Evolutionary conservation across 2,797 vertebrate genomes (phyloP).

Genomic region (Pelochelys cantorii): DNA sequence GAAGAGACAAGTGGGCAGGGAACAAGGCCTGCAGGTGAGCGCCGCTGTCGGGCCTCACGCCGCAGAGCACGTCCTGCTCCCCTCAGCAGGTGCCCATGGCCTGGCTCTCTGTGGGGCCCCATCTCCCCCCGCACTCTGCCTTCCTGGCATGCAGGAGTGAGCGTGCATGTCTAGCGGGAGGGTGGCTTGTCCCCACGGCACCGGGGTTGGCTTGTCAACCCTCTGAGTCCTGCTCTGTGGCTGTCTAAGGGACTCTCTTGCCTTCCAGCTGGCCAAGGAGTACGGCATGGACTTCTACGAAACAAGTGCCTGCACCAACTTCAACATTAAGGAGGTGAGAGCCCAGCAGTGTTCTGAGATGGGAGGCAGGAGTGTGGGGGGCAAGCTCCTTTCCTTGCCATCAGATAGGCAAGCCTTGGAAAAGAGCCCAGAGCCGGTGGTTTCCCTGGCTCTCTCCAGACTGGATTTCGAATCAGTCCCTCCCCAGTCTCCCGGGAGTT

Average conservation of each 20-base stretch:
- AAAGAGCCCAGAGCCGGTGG: background rate
- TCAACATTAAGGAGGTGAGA: constrained; percentile 90
- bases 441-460: background rate
- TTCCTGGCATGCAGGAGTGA: background rate
- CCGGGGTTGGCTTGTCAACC: background rate
- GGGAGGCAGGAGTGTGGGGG: fast-evolving
- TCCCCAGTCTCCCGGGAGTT: background rate
- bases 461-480: background rate
- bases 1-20: constrained; percentile 88
- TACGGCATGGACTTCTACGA: constrained; percentile 95
- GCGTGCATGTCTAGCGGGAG: background rate
- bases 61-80: background rate
- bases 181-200: background rate
- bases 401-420: background rate
- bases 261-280: constrained; percentile 87
- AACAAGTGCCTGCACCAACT: constrained; percentile 91
- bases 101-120: background rate
- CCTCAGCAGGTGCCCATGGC: background rate
- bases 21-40: constrained; percentile 92
- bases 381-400: background rate
- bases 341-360: fast-evolving
- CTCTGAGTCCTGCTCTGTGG: background rate
- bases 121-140: background rate
- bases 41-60: background rate
- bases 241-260: constrained; percentile 43